A percentile compares a stretch with the other conserved stretches of the same genome.
Evolutionary conservation across 2,797 vertebrate genomes (phyloP).

Genomic region (Darevskia mixta): DNA sequence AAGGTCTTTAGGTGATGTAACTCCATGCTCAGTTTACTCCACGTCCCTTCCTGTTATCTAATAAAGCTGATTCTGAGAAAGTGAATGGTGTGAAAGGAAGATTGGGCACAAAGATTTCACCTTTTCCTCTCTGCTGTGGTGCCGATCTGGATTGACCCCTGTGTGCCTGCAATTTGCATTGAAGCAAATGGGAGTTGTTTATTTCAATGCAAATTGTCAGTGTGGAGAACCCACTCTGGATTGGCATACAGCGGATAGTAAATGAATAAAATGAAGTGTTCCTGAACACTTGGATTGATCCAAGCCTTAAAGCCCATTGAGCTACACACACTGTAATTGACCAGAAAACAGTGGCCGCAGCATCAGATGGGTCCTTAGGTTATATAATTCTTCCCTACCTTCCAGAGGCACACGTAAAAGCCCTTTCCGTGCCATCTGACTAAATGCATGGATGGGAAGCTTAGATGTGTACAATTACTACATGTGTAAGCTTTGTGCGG

Average conservation of each 20-base stretch:
- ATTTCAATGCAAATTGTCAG: too few species aligned
- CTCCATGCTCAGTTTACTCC: not conserved
- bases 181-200: too few species aligned
- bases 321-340: too few species aligned
- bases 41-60: not conserved
- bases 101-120: not conserved
- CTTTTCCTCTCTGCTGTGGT: too few species aligned
- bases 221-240: too few species aligned
- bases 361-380: not conserved
- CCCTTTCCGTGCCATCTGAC: not conserved
- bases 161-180: too few species aligned
- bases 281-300: not conserved
- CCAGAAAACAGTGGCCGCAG: not conserved
- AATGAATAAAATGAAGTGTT: not conserved
- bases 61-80: not conserved
- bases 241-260: too few species aligned
- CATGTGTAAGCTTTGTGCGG: not conserved
- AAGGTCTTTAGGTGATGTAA: not conserved
- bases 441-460: not conserved
- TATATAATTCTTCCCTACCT: not conserved
- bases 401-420: not conserved
- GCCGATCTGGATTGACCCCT: too few species aligned
- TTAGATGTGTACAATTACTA: not conserved
- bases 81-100: too few species aligned
- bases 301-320: not conserved